A percentile compares a stretch with the other conserved stretches of the same genome.
Evolutionary conservation across 2,113 vertebrate genomes (phyloP).

Genomic region (Crotalus helleri): DNA sequence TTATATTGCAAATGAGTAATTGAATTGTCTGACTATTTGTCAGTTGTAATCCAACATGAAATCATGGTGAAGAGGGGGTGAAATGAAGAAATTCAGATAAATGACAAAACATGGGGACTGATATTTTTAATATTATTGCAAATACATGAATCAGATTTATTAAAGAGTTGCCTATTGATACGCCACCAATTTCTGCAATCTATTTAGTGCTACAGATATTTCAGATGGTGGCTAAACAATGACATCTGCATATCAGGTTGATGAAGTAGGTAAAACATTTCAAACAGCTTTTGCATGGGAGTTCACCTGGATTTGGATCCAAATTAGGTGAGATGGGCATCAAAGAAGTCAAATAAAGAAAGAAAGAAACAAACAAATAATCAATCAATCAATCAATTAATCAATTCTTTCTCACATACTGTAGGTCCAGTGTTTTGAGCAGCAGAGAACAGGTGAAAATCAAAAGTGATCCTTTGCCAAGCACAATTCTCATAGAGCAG

Average conservation of each 20-base stretch:
- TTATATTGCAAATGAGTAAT: background rate
- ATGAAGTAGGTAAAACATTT: background rate
- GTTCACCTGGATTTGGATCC: background rate
- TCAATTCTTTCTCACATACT: background rate
- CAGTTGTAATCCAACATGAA: background rate
- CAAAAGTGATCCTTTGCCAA: background rate
- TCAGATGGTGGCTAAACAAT: background rate
- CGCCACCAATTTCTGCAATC: background rate
- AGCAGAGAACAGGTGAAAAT: background rate
- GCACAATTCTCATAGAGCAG: background rate
- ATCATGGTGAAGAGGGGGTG: background rate
- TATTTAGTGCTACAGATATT: background rate
- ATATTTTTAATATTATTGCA: background rate
- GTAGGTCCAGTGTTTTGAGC: background rate
- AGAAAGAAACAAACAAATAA: background rate
- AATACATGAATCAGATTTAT: background rate
- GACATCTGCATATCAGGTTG: background rate
- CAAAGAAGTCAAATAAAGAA: background rate
- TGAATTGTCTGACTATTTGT: background rate
- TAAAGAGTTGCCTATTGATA: background rate
- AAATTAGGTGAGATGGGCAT: background rate
- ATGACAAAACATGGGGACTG: background rate
- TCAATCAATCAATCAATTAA: no score
- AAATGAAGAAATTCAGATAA: background rate
- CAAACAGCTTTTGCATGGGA: no score